These are phyloP conservation scores for Aldrovandia affinis DNA, from an alignment of 2,797 vertebrate species.

Conservation along the genomic window DNA sequence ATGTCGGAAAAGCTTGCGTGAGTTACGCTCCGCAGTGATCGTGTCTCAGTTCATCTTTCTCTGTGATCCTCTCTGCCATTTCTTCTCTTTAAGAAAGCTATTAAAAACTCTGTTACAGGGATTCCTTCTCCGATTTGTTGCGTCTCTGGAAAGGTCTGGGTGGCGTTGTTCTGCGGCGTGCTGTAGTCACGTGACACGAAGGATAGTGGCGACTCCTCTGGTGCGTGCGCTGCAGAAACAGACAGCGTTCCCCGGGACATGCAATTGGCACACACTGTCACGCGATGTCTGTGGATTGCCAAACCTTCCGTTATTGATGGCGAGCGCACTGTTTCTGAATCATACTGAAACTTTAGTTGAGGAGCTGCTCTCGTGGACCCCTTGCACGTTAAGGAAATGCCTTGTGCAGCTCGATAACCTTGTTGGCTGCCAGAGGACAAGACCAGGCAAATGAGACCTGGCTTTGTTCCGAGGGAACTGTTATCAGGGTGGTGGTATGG, in stretches of 20 bases:
- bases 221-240: neutral
- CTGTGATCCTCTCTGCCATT: constrained; percentile 5
- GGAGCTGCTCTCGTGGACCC: neutral
- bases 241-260: too few species aligned
- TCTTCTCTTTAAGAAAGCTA: constrained; percentile 11
- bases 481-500: neutral
- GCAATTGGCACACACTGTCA: neutral
- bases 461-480: neutral
- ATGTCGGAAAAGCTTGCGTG: constrained; percentile 31
- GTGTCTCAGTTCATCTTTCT: constrained; percentile 16
- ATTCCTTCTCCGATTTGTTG: neutral
- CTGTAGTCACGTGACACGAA: neutral
- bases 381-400: neutral
- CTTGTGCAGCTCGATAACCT: neutral
- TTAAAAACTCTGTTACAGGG: constrained; percentile 18
- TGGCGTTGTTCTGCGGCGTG: neutral
- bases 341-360: neutral
- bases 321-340: neutral
- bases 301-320: neutral
- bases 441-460: neutral
- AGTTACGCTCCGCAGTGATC: neutral
- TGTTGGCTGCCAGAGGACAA: neutral
- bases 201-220: neutral
- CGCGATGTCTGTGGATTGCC: neutral
- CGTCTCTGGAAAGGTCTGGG: neutral